Base-by-base conservation (phyloP, 2,113 vertebrate species). In the Hydropotes inermis region DNA sequence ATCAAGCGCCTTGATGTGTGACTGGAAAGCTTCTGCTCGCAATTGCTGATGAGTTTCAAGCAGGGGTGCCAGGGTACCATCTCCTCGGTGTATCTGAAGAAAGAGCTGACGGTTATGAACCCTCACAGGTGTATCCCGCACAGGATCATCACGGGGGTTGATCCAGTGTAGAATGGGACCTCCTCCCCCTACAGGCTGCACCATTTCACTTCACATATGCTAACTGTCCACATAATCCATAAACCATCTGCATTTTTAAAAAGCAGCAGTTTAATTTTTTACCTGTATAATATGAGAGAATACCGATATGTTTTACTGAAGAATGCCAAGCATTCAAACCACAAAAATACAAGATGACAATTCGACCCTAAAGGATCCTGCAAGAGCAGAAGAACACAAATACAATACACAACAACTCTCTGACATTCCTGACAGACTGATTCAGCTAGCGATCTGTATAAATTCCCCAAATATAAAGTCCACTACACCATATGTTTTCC, bases 1-100 rank as follows among this genome's bases (percentile, higher is more conserved):
- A 99, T 99, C 95, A 99, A 98, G 92, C 99, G 99, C 94, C 99
- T 99, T 57, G 99, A 99, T 6, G 99, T 99, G 98, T 99, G 99
- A 98, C 99, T 99, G 97, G 99, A 99, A 89, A 99, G 99, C 33
- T 98, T 99, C 99, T 99, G 99, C 98, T 99, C 99, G 78, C 99
- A 99, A 98, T 99, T 99, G 98, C 99, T 99, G 98, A 99, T 95
- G 97, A 99, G 99, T 95, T 97, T 99, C 97, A 99, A 99, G 99
- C 99, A 99, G 0, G 99, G 99, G 97, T 99, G 99, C 97, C 99
- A 98, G 67, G 99, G 99, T 76, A 99, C 95, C 98, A 99, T 99
- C 98, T 99, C 99, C 83, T 99, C 99, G 52, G 99, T 99, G 87
- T 99, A 99, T 98, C 99, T 99, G 99, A 83, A 98, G 97, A 87